Conservation (phyloP, 2,113 vertebrate genomes). For the Periophthalmodon schlosseri region DNA sequence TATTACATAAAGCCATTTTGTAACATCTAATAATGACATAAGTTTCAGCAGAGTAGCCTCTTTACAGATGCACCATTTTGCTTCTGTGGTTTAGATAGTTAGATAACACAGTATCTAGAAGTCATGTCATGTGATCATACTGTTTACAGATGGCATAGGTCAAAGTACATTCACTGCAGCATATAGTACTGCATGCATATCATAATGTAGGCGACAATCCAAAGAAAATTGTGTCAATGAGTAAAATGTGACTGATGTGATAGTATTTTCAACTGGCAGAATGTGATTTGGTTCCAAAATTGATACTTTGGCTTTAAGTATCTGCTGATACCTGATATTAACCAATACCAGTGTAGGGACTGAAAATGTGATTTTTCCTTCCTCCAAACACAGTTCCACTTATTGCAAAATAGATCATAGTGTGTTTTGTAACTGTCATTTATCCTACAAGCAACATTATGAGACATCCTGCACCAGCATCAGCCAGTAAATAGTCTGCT, state of each 20-base stretch:
- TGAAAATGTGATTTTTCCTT: too few relatives aligned
- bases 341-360: too few relatives aligned
- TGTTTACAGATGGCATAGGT: conserved; percentile 32
- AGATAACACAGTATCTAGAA: conserved; percentile 26
- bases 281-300: too few relatives aligned
- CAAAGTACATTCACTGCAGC: conserved; percentile 16
- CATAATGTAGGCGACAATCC: background rate
- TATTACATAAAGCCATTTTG: background rate
- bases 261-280: too few relatives aligned
- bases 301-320: too few relatives aligned
- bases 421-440: too few relatives aligned
- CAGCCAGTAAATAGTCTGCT: too few relatives aligned
- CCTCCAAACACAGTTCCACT: too few relatives aligned
- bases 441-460: too few relatives aligned
- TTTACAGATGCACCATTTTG: background rate
- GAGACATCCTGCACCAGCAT: too few relatives aligned
- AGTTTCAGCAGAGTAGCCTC: background rate
- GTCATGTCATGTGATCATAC: background rate
- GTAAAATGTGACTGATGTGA: background rate
- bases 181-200: background rate
- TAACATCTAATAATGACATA: background rate
- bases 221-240: background rate
- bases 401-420: too few relatives aligned
- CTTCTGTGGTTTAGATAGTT: conserved; percentile 14
- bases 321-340: too few relatives aligned